A percentile compares a stretch with the other conserved stretches of the same genome.
These are phyloP conservation scores for Sphaerodactylus townsendi DNA, from an alignment of 2,113 vertebrate genomes.

Conservation along the genomic window DNA sequence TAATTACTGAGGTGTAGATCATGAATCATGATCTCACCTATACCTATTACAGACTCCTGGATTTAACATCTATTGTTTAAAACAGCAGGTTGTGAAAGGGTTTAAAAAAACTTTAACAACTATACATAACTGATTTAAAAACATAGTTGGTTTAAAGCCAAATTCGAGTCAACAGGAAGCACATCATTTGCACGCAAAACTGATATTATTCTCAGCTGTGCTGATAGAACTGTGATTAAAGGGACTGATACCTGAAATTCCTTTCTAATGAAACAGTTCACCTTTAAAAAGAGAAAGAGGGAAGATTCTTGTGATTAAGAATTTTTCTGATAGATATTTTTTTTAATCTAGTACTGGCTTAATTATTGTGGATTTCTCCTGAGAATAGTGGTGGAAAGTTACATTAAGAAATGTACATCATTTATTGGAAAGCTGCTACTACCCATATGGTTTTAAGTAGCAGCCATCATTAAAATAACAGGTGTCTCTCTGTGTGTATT, in stretches of 20 bases:
- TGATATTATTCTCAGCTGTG: slow-evolving; percentile 27
- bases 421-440: slow-evolving; percentile 57
- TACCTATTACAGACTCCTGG: slow-evolving; percentile 21
- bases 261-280: not conserved
- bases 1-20: slow-evolving; percentile 53
- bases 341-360: slow-evolving; percentile 29
- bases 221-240: slow-evolving; percentile 43
- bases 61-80: slow-evolving; percentile 48
- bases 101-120: slow-evolving; percentile 36
- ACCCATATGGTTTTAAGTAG: slow-evolving; percentile 38
- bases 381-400: slow-evolving; percentile 34
- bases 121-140: slow-evolving; percentile 20
- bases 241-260: slow-evolving; percentile 45
- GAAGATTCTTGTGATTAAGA: slow-evolving; percentile 28
- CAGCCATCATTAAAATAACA: slow-evolving; percentile 47
- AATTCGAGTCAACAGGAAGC: slow-evolving; percentile 44
- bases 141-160: slow-evolving; percentile 45
- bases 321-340: slow-evolving; percentile 1
- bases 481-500: slow-evolving; percentile 45
- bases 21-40: slow-evolving; percentile 43
- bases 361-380: slow-evolving; percentile 36
- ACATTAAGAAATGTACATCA: slow-evolving; percentile 25
- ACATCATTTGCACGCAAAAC: slow-evolving; percentile 43
- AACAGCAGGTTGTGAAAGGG: slow-evolving; percentile 15
- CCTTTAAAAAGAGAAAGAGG: slow-evolving; percentile 17